phyloP scores from a whole-genome alignment of 2,888 invertebrate genomes.

The Eumerus sabulonum region DNA sequence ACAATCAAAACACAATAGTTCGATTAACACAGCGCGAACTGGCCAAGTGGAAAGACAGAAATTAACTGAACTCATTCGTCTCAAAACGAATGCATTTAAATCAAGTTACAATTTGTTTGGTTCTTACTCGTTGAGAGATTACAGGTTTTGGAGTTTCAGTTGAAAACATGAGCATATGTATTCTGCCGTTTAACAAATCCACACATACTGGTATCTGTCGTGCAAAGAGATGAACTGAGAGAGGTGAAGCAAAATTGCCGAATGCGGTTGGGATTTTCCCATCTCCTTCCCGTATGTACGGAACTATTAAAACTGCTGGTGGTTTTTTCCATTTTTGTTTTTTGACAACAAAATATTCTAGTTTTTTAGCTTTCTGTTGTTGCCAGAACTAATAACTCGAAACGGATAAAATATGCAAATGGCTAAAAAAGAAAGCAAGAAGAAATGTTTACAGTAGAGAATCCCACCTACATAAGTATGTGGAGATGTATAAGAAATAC shows the following conservation, averaged over 20 bases:
- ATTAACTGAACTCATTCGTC: slow-evolving; percentile 41
- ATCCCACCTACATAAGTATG: too few species aligned
- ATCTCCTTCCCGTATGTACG: slow-evolving; percentile 55
- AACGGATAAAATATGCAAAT: too few species aligned
- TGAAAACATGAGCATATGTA: slow-evolving; percentile 36
- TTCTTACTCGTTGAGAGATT: slow-evolving; percentile 24
- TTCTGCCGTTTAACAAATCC: slow-evolving; percentile 35
- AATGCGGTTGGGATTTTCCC: slow-evolving; percentile 59
- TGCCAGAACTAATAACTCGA: too few species aligned
- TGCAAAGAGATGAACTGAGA: slow-evolving; percentile 29
- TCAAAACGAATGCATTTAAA: slow-evolving; percentile 47
- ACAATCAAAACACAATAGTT: too few species aligned
- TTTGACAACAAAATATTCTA: not conserved
- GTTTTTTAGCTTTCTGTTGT: not conserved
- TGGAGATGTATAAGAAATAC: too few species aligned
- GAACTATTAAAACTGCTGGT: slow-evolving; percentile 1
- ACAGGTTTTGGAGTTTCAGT: slow-evolving; percentile 50
- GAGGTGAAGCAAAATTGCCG: slow-evolving; percentile 18
- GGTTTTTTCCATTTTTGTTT: slow-evolving; percentile 23
- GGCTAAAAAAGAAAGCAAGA: too few species aligned
- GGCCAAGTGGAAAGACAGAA: slow-evolving; percentile 10
- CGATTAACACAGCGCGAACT: not conserved
- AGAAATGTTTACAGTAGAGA: too few species aligned
- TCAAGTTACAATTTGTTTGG: slow-evolving; percentile 39
- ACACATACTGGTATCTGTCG: slow-evolving; percentile 15